Evolutionary conservation across 1,140 invertebrate species (phyloP).

Genomic region (Scaptomyza graminum): DNA sequence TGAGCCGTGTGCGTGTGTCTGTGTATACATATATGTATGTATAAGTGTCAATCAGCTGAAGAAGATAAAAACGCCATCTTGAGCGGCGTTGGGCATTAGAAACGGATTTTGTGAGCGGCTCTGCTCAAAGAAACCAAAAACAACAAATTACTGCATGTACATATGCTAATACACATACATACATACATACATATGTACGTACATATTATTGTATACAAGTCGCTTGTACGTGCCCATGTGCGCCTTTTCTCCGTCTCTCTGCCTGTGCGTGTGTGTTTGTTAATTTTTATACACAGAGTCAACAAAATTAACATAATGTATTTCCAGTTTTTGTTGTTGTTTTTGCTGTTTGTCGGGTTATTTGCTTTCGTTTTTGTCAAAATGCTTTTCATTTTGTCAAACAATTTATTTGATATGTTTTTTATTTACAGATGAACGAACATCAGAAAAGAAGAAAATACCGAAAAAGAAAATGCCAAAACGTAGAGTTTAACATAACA

Average conservation of each 20-base stretch:
- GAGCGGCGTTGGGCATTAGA: background rate
- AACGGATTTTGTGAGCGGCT: slow-evolving; percentile 9
- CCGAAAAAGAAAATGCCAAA: slow-evolving; percentile 45
- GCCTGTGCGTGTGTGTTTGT: slow-evolving; percentile 17
- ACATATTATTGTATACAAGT: slow-evolving; percentile 1
- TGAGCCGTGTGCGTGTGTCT: slow-evolving; percentile 2
- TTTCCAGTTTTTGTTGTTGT: slow-evolving; percentile 62
- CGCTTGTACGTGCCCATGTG: slow-evolving; percentile 44
- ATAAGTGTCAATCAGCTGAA: slow-evolving; percentile 38
- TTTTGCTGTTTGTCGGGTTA: slow-evolving; percentile 23
- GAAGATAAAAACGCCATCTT: slow-evolving; percentile 37
- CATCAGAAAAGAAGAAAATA: slow-evolving; percentile 40
- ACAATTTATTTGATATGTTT: slow-evolving; percentile 22
- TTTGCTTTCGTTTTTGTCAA: slow-evolving; percentile 26
- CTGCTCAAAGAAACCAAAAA: no score
- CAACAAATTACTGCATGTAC: slow-evolving; percentile 4
- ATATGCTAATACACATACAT: no score
- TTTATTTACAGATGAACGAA: slow-evolving; percentile 31
- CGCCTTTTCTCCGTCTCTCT: slow-evolving; percentile 20
- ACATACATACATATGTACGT: no score
- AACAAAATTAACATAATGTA: slow-evolving; percentile 78
- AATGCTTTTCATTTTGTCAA: slow-evolving; percentile 15
- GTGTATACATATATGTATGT: no score
- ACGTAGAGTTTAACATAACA: slow-evolving; percentile 38
- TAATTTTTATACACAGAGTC: slow-evolving; percentile 42